Percentiles rank a stretch among this genome's conserved stretches.
Evolutionary conservation across 2,797 vertebrate species (phyloP).

Genomic region (Trematomus bernacchii): DNA sequence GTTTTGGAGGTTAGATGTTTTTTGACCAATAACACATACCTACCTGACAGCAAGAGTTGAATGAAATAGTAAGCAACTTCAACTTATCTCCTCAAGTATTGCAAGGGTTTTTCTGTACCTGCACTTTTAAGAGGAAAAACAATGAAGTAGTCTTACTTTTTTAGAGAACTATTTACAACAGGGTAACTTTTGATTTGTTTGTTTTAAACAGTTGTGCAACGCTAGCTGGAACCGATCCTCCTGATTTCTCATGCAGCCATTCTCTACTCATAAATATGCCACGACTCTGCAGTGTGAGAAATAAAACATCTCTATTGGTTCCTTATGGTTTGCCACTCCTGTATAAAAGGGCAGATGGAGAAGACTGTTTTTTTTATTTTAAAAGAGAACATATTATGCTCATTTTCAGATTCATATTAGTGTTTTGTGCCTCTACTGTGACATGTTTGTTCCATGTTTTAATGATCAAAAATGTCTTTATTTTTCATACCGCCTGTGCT

Average conservation of each 20-base stretch:
- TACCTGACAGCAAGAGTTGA: background rate
- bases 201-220: conserved; percentile 51
- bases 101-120: background rate
- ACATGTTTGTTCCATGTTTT: too few species aligned
- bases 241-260: conserved; percentile 40
- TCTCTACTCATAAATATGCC: conserved; percentile 51
- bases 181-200: conserved; percentile 44
- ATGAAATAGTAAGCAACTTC: background rate
- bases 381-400: too few species aligned
- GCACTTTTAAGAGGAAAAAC: too few species aligned
- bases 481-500: too few species aligned
- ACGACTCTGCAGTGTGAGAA: conserved; percentile 41
- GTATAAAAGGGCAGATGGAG: too few species aligned
- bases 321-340: conserved; percentile 20
- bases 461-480: too few species aligned
- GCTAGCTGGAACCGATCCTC: conserved; percentile 28
- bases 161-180: conserved; percentile 3
- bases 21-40: conserved; percentile 7
- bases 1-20: background rate
- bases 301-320: conserved; percentile 33
- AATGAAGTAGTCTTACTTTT: background rate
- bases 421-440: too few species aligned
- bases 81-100: background rate
- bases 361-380: too few species aligned
- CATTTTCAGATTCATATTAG: too few species aligned